phyloP scores from a whole-genome alignment of 1,140 invertebrate genomes.

The Choristoneura fumiferana region DNA sequence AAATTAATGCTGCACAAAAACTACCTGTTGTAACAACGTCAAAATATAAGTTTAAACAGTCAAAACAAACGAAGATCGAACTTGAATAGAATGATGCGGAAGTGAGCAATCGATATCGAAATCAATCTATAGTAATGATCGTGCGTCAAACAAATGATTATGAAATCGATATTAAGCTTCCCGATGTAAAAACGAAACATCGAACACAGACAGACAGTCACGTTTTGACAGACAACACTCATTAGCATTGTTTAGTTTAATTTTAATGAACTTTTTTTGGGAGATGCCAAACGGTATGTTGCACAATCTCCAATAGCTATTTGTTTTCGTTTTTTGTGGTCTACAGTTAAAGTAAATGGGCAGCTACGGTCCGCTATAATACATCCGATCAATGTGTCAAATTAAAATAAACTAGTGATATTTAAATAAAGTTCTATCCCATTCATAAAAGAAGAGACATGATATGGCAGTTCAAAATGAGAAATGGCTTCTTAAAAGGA shows the following conservation, averaged over 20 bases:
- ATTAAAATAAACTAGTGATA: too few relatives aligned
- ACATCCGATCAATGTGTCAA: too few relatives aligned
- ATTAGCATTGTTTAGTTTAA: constrained; percentile 70
- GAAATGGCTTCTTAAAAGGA: too few relatives aligned
- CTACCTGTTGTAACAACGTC: constrained; percentile 33
- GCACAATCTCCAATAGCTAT: neutral
- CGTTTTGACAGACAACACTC: constrained; percentile 67
- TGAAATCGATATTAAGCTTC: constrained; percentile 55
- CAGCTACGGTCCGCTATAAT: too few relatives aligned
- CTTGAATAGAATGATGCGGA: constrained; percentile 60
- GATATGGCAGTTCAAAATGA: too few relatives aligned
- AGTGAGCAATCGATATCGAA: constrained; percentile 69
- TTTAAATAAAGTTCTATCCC: too few relatives aligned
- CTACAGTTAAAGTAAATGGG: neutral
- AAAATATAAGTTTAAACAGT: constrained; percentile 20
- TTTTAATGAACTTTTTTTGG: constrained; percentile 40
- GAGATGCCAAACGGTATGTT: constrained; percentile 22
- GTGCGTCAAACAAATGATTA: constrained; percentile 62
- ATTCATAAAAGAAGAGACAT: too few relatives aligned
- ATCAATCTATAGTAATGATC: constrained; percentile 64
- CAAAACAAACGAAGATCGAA: constrained; percentile 31
- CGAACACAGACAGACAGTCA: constrained; percentile 33
- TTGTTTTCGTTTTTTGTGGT: neutral
- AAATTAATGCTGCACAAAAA: constrained; percentile 37
- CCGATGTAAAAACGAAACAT: constrained; percentile 13